Base-by-base conservation (phyloP, 1,140 invertebrate species). In the Holotrichia oblita region DNA sequence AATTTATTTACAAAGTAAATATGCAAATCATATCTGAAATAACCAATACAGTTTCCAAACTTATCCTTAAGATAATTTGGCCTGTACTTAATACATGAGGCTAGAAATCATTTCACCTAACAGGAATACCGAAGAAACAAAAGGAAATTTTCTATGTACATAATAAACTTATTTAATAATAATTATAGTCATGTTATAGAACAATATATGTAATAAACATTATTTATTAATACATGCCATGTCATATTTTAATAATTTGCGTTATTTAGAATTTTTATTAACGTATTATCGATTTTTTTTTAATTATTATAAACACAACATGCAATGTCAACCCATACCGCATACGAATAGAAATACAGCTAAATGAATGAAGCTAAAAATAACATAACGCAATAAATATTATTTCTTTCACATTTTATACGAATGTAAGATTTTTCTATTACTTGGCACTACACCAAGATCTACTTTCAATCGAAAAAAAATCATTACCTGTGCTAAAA, bases 131-230 rank as follows among this genome's bases (percentile, higher is more conserved):
- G 27, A 34, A 34, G 27, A 34, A 34, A 34, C 27, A 34, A 34
- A 34, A 34, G 27, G 4, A 34, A 34, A 34, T 4, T 34, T 34
- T 34, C 27, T 2, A 34, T 4, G 4, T 4, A 34, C 4, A 34
- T 34, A 34, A 34, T 34, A 34, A 34, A 34, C 4, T 1, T 34
- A 34, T 34, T 34, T 34, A 34, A 34, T 34, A 34, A 34, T 34
- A 34, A 34, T 34, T 34, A 34, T 34, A 34, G 27, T 34, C 27
- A 4, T 34, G 4, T 34, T 34, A 34, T 4, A 34, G 20, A 69
- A 69, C 61, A 69, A 27, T 69, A 69, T 69, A 69, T 69, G 12
- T 34, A 69, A 69, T 69, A 69, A 69, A 69, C 27, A 27, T 69
- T 24, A 69, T 69, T 69, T 69, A 69, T 69, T 69, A 69, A 69